phyloP scores from a whole-genome alignment of 2,113 vertebrate genomes.

The Carassius gibelio region DNA sequence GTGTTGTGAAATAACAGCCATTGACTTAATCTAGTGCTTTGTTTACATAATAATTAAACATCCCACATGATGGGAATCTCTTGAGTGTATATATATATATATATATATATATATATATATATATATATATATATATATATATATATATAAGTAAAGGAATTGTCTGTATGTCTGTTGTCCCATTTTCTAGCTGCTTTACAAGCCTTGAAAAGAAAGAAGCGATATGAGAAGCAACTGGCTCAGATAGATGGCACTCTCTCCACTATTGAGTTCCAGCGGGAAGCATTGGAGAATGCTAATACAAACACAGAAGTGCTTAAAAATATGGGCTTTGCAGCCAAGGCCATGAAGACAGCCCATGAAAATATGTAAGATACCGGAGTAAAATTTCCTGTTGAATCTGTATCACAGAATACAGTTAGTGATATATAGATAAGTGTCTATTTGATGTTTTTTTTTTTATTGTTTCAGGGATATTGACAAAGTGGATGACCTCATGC shows the following conservation, averaged over 20 bases:
- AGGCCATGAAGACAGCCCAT: conserved; percentile 96
- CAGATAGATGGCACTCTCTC: conserved; percentile 97
- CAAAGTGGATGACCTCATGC: conserved; percentile 98
- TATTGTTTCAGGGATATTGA: conserved; percentile 89
- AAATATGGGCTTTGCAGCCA: conserved; percentile 96
- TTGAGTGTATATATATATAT: not conserved
- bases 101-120: too few species aligned
- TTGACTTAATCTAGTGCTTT: not conserved
- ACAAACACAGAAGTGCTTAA: conserved; percentile 99
- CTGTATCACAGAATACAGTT: not conserved
- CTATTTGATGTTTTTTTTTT: not conserved
- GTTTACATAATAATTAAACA: not conserved
- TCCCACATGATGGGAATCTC: not conserved
- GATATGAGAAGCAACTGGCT: conserved; percentile 93
- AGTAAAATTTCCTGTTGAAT: not conserved
- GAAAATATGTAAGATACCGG: conserved; percentile 89
- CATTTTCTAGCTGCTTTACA: conserved; percentile 85
- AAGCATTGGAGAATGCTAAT: conserved; percentile 97
- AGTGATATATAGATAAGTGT: too few species aligned
- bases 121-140: too few species aligned
- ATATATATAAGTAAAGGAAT: too few species aligned
- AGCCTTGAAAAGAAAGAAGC: conserved; percentile 96
- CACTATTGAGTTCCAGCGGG: conserved; percentile 96
- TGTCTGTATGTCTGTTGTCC: too few species aligned
- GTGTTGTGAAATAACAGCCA: not conserved